Evolutionary conservation across 2,797 vertebrate species (phyloP).

Genomic region (Pseudotriccus pelzelni): DNA sequence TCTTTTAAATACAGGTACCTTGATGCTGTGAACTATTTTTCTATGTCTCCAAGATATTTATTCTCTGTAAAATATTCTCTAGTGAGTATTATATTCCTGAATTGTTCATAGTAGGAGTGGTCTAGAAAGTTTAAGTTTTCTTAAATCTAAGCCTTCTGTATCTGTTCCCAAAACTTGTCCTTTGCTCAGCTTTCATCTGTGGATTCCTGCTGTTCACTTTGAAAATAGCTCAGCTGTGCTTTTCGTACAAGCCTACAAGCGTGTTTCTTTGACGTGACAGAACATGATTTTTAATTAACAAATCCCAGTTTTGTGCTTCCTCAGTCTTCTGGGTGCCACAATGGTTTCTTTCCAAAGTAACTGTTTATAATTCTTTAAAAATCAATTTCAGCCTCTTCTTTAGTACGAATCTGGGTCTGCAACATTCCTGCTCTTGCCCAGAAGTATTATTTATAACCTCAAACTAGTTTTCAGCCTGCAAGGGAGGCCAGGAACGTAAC

Average conservation of each 20-base stretch:
- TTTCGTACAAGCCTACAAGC: not conserved
- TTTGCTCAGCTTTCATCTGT: slow-evolving; percentile 30
- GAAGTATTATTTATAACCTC: not conserved
- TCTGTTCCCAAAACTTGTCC: slow-evolving; percentile 24
- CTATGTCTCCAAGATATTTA: slow-evolving; percentile 73
- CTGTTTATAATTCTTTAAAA: not conserved
- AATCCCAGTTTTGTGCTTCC: not conserved
- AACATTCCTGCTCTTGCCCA: not conserved
- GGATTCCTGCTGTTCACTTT: slow-evolving; percentile 25
- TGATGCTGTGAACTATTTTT: slow-evolving; percentile 72
- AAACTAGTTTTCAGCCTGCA: not conserved
- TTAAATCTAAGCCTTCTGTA: slow-evolving; percentile 12
- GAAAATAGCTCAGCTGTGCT: slow-evolving; percentile 10
- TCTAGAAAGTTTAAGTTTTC: slow-evolving; percentile 54
- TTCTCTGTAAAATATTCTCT: slow-evolving; percentile 59
- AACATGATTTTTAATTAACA: not conserved
- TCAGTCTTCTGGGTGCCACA: not conserved
- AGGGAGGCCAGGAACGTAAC: not conserved
- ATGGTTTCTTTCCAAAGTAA: not conserved
- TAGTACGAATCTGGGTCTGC: not conserved
- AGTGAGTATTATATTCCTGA: slow-evolving; percentile 39
- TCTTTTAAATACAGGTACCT: slow-evolving; percentile 76
- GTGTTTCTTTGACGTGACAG: not conserved
- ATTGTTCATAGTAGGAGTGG: slow-evolving; percentile 19
- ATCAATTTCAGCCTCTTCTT: not conserved